Base-by-base conservation (phyloP, 2,113 vertebrate genomes). In the Melospiza georgiana region DNA sequence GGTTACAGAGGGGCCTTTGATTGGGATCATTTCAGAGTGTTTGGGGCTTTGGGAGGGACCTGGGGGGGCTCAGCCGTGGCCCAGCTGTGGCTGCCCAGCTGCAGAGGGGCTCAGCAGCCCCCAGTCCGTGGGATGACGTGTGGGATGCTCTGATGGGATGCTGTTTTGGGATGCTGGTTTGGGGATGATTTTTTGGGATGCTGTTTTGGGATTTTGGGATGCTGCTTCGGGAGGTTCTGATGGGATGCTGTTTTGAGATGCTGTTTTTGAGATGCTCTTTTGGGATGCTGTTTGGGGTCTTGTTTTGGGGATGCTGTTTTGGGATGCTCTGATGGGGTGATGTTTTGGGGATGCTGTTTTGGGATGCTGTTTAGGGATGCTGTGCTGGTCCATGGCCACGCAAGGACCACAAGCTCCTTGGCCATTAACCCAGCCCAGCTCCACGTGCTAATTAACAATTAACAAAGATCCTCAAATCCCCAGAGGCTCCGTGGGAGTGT, bases 1-100 rank as follows among this genome's bases (percentile, higher is more conserved):
- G 51, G 39, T 71, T 75, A 93, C 23, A 96, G 93, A 91, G 84
- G 39, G 12, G 39, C 74, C 49, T 96, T 94, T 84, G 84, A 75
- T 7, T 54, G 28, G 78, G 65, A 51, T 28, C 8, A 62, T 48
- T 83, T 57, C 82, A 35, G 63, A 23, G 62, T 23, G 5, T 82
- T 69, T 22, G 62, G 79, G 80, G 54, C 58, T 11, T 4, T 1
- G 35, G 2, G 27, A 72, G 76, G 59, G 81, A 65, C 54, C 37
- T 1, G 24, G 8, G 0, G 0, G 73, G 39, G 61, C 39, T 84
- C 59, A 10, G 72, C 2, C 28, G 17, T 4, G n/a, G 12, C 68
- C 33, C 72, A 43, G 76, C 46, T 5, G 9, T 2, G 13, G 22
- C 66, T 51, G 41, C 48, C 30, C 59, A 22, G 39, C 55, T 15